phyloP scores from a whole-genome alignment of 2,797 vertebrate species.

The Bryconaethiops microstoma region DNA sequence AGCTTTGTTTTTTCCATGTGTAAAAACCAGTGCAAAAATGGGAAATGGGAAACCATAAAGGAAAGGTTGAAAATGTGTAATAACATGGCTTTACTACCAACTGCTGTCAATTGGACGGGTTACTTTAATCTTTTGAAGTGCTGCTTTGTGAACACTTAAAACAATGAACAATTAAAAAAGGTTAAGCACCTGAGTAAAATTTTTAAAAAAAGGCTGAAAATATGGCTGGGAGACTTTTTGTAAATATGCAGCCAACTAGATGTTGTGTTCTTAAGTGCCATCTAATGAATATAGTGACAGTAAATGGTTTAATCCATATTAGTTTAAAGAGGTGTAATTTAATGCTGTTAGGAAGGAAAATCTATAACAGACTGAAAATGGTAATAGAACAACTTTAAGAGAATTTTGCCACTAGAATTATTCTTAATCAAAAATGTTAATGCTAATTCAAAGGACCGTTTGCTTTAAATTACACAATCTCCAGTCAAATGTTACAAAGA shows the following conservation, averaged over 20 bases:
- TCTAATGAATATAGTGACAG: conserved; percentile 4
- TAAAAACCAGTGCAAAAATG: neutral
- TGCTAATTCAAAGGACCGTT: neutral
- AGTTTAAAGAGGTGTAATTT: conserved; percentile 6
- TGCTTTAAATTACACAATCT: neutral
- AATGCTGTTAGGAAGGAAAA: neutral
- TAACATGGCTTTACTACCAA: neutral
- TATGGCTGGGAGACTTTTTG: neutral
- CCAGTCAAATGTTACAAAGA: conserved; percentile 19
- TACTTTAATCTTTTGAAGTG: neutral
- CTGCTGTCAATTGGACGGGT: neutral
- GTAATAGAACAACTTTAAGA: neutral
- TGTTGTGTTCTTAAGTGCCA: neutral
- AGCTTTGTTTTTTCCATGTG: neutral
- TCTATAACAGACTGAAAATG: neutral
- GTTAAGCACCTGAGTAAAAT: neutral
- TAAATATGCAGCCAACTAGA: neutral
- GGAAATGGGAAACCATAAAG: neutral
- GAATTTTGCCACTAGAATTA: neutral
- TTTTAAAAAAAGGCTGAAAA: neutral
- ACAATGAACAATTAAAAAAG: neutral
- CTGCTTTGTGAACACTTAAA: neutral
- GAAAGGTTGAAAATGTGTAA: neutral
- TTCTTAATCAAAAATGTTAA: neutral
- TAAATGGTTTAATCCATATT: conserved; percentile 11